A percentile compares a stretch with the other conserved stretches of the same genome.
These are phyloP conservation scores for Stictonetta naevosa DNA, from an alignment of 2,113 vertebrate genomes.

Conservation along the genomic window DNA sequence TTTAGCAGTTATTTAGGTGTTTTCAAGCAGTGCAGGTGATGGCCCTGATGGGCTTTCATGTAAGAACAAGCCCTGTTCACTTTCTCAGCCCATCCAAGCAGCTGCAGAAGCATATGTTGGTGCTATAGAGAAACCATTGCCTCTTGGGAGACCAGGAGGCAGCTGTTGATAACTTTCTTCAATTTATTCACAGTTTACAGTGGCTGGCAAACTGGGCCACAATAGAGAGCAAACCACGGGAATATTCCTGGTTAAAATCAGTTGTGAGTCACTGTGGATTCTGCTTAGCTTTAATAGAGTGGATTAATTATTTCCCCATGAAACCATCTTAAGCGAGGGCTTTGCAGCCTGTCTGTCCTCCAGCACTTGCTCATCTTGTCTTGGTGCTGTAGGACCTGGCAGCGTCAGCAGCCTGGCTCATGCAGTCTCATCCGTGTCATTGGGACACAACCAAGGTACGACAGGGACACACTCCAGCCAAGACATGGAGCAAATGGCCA, in stretches of 20 bases:
- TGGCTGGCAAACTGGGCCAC: neutral
- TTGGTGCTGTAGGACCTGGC: neutral
- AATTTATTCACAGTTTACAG: slow-evolving; percentile 44
- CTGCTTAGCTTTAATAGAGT: neutral
- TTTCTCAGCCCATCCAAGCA: neutral
- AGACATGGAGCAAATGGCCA: neutral
- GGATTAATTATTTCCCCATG: neutral
- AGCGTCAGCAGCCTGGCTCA: neutral
- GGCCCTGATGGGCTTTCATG: neutral
- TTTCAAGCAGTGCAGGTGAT: slow-evolving; percentile 33
- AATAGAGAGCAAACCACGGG: neutral
- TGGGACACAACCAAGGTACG: slow-evolving; percentile 70
- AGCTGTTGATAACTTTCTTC: neutral
- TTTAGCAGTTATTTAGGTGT: slow-evolving; percentile 27
- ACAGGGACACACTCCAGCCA: neutral
- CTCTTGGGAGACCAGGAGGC: slow-evolving; percentile 18
- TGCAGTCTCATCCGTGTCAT: fast-evolving
- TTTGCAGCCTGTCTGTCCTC: neutral
- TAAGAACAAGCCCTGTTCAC: neutral
- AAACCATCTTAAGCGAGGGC: neutral
- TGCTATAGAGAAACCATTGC: slow-evolving; percentile 47
- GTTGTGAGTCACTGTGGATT: neutral
- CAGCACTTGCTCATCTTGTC: neutral
- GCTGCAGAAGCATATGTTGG: neutral
- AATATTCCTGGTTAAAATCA: neutral